A percentile compares a stretch with the other conserved stretches of the same genome.
phyloP scores from a whole-genome alignment of 2,113 vertebrate species.

The Cheilinus undulatus region DNA sequence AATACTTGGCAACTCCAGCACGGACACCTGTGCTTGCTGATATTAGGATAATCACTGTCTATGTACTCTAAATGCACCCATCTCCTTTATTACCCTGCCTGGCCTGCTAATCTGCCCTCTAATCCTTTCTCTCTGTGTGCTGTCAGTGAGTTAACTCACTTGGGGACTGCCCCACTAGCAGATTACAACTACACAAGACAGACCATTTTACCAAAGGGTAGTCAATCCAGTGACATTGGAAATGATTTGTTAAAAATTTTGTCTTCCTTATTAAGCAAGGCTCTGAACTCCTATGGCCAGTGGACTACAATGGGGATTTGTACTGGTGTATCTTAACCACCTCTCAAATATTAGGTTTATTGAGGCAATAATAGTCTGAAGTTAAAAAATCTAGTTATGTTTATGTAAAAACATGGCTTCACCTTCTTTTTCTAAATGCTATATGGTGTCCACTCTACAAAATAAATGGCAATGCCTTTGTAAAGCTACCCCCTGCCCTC shows the following conservation, averaged over 20 bases:
- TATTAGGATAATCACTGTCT: slow-evolving; percentile 47
- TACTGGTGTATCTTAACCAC: too few relatives aligned
- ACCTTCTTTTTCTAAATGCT: not conserved
- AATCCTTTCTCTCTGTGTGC: slow-evolving; percentile 63
- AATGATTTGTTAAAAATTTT: not conserved
- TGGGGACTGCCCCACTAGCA: slow-evolving; percentile 21
- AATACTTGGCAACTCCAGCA: slow-evolving; percentile 27
- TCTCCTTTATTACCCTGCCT: slow-evolving; percentile 43
- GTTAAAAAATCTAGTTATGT: too few relatives aligned
- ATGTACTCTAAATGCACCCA: slow-evolving; percentile 7
- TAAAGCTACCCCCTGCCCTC: too few relatives aligned
- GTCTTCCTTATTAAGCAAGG: not conserved
- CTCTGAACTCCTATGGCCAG: not conserved
- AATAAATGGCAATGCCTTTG: too few relatives aligned
- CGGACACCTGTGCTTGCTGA: slow-evolving; percentile 36
- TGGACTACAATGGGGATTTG: not conserved
- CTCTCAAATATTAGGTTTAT: too few relatives aligned
- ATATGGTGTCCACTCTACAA: not conserved
- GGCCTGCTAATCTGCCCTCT: slow-evolving; percentile 71
- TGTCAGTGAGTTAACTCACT: slow-evolving; percentile 18
- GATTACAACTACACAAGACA: slow-evolving; percentile 20
- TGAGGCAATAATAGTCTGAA: not conserved
- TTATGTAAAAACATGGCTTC: not conserved
- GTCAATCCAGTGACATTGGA: not conserved
- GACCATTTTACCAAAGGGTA: not conserved